Percentiles rank a stretch among this genome's conserved stretches.
phyloP scores from a whole-genome alignment of 2,113 vertebrate species.

The Cochlearius cochlearius region DNA sequence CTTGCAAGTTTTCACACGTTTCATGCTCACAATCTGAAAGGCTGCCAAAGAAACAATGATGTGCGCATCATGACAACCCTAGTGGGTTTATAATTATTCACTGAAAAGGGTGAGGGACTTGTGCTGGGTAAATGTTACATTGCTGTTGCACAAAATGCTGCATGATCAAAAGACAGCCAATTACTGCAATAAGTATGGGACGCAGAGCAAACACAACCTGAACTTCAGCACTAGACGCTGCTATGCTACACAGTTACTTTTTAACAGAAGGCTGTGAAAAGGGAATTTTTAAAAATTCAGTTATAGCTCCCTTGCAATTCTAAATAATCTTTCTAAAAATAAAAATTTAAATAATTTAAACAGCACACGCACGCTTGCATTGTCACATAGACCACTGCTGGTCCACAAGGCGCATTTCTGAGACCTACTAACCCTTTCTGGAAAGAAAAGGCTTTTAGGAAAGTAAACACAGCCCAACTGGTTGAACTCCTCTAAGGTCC shows the following conservation, averaged over 20 bases:
- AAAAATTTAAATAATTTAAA: neutral
- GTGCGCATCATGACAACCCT: neutral
- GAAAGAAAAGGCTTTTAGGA: neutral
- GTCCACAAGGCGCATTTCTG: neutral
- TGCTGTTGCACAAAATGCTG: neutral
- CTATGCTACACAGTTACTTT: neutral
- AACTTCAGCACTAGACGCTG: neutral
- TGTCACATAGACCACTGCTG: neutral
- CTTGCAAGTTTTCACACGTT: neutral
- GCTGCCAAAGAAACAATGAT: neutral
- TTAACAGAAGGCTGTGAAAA: neutral
- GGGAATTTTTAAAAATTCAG: no score
- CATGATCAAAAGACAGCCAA: neutral
- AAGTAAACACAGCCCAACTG: neutral
- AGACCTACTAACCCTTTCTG: neutral
- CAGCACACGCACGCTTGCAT: no score
- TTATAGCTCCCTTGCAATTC: neutral
- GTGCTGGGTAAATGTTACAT: neutral
- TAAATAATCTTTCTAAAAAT: neutral
- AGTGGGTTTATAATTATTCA: neutral
- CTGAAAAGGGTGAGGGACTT: neutral
- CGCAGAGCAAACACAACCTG: neutral
- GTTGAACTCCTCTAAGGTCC: neutral
- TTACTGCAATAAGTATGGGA: neutral
- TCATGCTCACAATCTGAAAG: neutral